Evolutionary conservation across 2,888 invertebrate species (phyloP), one percentile per base, ranked within the genome.

Genomic region (Harpalus rufipes): DNA sequence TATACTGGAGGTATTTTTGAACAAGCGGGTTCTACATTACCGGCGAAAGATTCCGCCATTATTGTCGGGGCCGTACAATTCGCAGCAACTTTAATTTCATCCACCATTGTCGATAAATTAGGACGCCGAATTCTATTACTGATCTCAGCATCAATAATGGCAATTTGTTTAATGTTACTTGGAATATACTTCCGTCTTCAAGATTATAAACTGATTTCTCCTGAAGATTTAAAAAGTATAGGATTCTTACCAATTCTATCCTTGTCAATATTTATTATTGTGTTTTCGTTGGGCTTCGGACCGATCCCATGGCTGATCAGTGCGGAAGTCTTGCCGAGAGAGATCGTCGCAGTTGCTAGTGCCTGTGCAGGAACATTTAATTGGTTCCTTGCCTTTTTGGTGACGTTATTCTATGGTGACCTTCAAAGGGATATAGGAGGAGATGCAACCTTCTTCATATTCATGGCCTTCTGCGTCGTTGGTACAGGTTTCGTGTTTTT

Each of bases 251-350:
- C 97, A 0, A 91, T 97, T 5, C 88, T 94, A 0, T 94, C 95
- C 32, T 90, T 97, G 18, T 95, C 96, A 65, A 86, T 96, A 1
- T 97, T 96, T 90, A 95, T 97, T 18, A 90, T 96, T 18, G 94
- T 96, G 63, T 97, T 97, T 91, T 96, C 96, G 0, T 89, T 97
- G 56, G 97, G 97, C 74, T 95, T 95, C 88, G 97, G 97, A 0
- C 97, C 97, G 0, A 96, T 97, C 68, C 97, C 97, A 0, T 96
- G 96, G 96, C 93, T 97, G 92, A 95, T 96, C 92, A 92, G 95
- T 90, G 94, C 97, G 1, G 97, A 97, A 90, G 92, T 97, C 10
- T 96, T 97, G 90, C 93, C 96, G 74, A 92, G 95, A 0, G 95
- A 96, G 88, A 95, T 97, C 85, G 96, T 96, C 89, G 95, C 94